Base-by-base conservation (phyloP, 1,140 invertebrate genomes). In the Saccostrea echinata region DNA sequence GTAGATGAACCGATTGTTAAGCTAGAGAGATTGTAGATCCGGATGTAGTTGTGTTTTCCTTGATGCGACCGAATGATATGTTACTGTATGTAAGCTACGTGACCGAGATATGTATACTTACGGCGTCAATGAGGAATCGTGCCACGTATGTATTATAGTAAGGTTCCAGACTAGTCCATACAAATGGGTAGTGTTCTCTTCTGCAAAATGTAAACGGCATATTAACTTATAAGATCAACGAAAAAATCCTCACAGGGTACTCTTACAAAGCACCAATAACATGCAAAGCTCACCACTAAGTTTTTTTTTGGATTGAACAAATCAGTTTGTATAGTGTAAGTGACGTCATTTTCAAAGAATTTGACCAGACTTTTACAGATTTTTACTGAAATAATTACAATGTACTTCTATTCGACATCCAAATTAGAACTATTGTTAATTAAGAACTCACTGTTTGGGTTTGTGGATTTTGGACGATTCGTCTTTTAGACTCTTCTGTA, bases 61-160 rank as follows among this genome's bases (percentile, higher is more conserved):
- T 43, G 6, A 43, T 43, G 43, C 9, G 9, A 8, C 43, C 43
- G 1, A 43, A 9, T 43, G 27, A n/a, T 27, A 11, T 8, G 27
- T 68, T 21, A 68, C 61, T 68, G 27, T n/a, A 68, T 6, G 21
- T n/a, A 68, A n/a, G 21, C 13, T 6, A 68, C 18, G 11, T 64
- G 13, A 68, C 30, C 18, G 24, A 82, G 13, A 82, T 51, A 9
- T 27, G 24, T 12, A 76, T 57, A 85, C 93, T 92, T 86, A 92
- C 92, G 89, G 86, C 27, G 12, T 92, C 87, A 51, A 93, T 91
- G 8, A 93, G 71, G 52, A 90, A 92, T 18, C 87, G 85, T 0
- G 91, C 90, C 51, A 90, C 90, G n/a, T 88, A 76, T 81, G 92
- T 92, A 83, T 91, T 91, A 88, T 91, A 93, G 88, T 94, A 94